phyloP scores from a whole-genome alignment of 2,113 vertebrate species.

The Siphamia tubifer region DNA sequence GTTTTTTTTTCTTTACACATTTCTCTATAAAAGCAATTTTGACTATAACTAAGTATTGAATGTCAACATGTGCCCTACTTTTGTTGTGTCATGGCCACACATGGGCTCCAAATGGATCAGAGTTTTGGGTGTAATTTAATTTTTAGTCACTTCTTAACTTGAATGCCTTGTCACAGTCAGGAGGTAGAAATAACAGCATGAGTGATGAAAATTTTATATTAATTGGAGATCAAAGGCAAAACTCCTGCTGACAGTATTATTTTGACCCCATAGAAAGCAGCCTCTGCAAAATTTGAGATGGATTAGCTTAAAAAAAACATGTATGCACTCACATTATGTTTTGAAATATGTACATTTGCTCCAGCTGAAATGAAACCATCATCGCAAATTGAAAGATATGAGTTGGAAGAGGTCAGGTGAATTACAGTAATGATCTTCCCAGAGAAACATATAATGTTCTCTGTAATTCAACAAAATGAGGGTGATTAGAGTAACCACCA shows the following conservation, averaged over 20 bases:
- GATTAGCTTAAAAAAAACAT: neutral
- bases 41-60: neutral
- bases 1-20: neutral
- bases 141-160: neutral
- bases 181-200: neutral
- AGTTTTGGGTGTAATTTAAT: slow-evolving; percentile 12
- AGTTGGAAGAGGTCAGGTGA: neutral
- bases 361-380: neutral
- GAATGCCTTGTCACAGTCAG: neutral
- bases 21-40: neutral
- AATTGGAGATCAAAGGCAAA: neutral
- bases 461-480: neutral
- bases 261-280: neutral
- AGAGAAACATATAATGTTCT: neutral
- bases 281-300: too few species aligned
- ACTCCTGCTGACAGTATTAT: neutral
- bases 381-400: neutral
- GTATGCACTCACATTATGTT: too few species aligned
- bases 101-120: neutral
- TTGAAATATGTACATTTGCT: neutral
- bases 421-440: neutral
- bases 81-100: neutral
- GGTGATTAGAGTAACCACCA: slow-evolving; percentile 3
- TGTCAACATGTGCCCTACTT: neutral
- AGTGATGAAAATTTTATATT: neutral